Conservation (phyloP, 2,113 vertebrate genomes). For the Cinclus cinclus region DNA sequence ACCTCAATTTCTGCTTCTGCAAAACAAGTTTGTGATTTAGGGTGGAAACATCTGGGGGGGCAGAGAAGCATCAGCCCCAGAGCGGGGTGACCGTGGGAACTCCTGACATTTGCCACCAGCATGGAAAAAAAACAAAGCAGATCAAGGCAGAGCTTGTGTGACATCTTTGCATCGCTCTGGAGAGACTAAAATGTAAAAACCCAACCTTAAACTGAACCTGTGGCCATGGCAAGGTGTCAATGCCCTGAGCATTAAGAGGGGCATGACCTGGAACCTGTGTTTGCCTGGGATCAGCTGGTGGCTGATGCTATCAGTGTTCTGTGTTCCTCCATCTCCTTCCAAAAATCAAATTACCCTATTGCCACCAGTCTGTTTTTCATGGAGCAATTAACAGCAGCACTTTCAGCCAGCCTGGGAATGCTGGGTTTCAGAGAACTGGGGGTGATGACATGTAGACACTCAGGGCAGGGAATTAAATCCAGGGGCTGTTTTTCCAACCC, state of each 20-base stretch:
- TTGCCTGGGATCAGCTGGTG: neutral
- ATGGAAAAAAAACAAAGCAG: constrained; percentile 34
- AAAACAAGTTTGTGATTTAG: constrained; percentile 7
- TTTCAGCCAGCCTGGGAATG: neutral
- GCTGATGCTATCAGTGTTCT: neutral
- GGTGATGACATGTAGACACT: fast-evolving
- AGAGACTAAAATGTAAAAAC: neutral
- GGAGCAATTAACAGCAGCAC: neutral
- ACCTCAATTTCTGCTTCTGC: constrained; percentile 38
- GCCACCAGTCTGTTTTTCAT: neutral
- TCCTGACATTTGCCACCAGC: neutral
- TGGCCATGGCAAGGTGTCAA: neutral
- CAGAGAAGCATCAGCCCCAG: neutral
- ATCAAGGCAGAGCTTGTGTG: neutral
- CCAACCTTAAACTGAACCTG: neutral
- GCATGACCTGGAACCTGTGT: neutral
- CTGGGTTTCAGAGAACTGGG: neutral
- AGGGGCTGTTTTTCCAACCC: neutral
- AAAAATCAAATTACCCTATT: neutral
- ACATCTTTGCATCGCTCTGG: neutral
- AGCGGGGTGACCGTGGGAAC: neutral
- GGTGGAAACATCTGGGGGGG: constrained; percentile 40
- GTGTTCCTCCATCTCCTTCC: neutral
- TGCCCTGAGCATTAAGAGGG: neutral
- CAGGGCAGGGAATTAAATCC: fast-evolving